A percentile compares a stretch with the other conserved stretches of the same genome.
Evolutionary conservation across 2,113 vertebrate genomes (phyloP).

Genomic region (Azemiops feae): DNA sequence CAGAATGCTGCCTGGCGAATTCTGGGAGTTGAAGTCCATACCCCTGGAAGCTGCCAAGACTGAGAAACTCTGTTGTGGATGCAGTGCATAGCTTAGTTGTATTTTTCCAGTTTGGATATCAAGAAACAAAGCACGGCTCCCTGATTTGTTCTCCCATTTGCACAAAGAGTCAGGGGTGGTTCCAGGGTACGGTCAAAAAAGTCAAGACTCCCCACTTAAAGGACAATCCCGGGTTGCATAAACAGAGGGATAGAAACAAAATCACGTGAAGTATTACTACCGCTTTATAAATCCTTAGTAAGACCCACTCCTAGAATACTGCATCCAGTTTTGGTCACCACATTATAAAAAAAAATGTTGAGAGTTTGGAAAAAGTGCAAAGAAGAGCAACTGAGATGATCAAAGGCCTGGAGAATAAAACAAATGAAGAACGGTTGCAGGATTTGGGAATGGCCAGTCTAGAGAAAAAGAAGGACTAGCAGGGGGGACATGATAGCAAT

Average conservation of each 20-base stretch:
- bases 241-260: not conserved
- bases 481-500: not conserved
- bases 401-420: not conserved
- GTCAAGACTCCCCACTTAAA: not conserved
- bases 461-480: not conserved
- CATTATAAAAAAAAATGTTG: not conserved
- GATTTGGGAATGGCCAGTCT: not conserved
- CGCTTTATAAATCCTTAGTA: not conserved
- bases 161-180: not conserved
- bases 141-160: not conserved
- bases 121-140: not conserved
- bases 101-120: not conserved
- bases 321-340: not conserved
- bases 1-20: not conserved
- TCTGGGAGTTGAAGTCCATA: not conserved
- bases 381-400: not conserved
- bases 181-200: not conserved
- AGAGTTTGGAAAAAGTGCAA: not conserved
- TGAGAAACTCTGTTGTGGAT: not conserved
- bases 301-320: not conserved
- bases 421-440: accelerated
- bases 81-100: not conserved
- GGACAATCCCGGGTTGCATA: not conserved
- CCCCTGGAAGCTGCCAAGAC: not conserved
- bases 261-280: not conserved